Base-by-base conservation (phyloP, 2,888 invertebrate species). In the Pemphredon lugubris region DNA sequence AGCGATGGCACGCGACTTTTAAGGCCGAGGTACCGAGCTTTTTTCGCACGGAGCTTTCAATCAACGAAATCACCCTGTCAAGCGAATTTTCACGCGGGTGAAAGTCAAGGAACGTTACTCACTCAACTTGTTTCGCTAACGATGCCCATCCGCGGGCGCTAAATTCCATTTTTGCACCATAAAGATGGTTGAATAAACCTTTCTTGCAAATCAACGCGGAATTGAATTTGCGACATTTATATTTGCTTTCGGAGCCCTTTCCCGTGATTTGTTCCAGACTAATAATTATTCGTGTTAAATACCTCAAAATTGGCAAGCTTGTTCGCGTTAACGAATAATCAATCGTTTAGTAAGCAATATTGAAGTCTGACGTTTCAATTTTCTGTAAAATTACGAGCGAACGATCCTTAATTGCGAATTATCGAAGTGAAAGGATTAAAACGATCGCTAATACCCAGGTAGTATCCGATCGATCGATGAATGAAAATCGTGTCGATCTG, bases 51-150 rank as follows among this genome's bases (percentile, higher is more conserved):
- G 26, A 50, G 34, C 63, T 44, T 63, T 53, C 47, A 39, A 51
- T 51, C 51, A 48, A 45, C 39, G 39, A 66, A 59, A 48, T 54
- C 48, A 11, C 20, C 14, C 16, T 30, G 14, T 42, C 55, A 30
- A 18, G 14, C 30, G 7, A 42, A 68, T 68, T 64, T 68, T 57
- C 64, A 65, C 18, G 39, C 18, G 16, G 30, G 57, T 47, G 64
- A 68, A 65, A 65, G 68, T 65, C 32, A 40, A 34, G 2, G 5
- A 26, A 18, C 16, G 53, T 34, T 47, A 51, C 50, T 34, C 48
- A 37, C 18, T 42, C 30, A 58, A 66, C 54, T 32, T n/a, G 65
- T 45, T 53, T 18, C 20, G 4, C 18, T 51, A 53, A 23, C 45
- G 32, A 47, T 13, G 23, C n/a, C 16, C 21, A 21, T 21, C n/a